Evolutionary conservation across 2,888 invertebrate genomes (phyloP).

Genomic region (Anoncus sp.): DNA sequence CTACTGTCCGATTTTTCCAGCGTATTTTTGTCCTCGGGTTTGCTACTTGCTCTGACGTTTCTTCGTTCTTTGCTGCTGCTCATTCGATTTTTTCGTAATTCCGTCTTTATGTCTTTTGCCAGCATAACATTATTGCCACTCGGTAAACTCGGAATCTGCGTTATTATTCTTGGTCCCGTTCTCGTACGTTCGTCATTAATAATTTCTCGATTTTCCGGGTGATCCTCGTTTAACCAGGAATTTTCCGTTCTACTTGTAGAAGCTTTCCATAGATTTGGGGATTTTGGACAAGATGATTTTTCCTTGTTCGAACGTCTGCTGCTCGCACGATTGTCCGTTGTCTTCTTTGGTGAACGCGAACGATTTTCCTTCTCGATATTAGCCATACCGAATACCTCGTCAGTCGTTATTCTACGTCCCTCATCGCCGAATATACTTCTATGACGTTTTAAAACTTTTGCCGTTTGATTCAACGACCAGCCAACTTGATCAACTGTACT

Average conservation of each 20-base stretch:
- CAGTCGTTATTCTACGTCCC: slow-evolving; percentile 66
- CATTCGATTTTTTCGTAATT: slow-evolving; percentile 70
- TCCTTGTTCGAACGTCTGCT: background rate
- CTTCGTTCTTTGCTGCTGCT: slow-evolving; percentile 70
- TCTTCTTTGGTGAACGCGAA: slow-evolving; percentile 6
- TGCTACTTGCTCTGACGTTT: slow-evolving; percentile 39
- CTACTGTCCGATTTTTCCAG: slow-evolving; percentile 15
- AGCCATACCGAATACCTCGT: slow-evolving; percentile 72
- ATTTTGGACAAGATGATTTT: no score
- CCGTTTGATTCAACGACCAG: slow-evolving; percentile 78
- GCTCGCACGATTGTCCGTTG: no score
- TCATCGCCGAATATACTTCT: slow-evolving; percentile 70
- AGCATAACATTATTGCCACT: slow-evolving; percentile 63
- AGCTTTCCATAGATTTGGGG: slow-evolving; percentile 51
- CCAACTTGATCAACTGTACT: slow-evolving; percentile 66
- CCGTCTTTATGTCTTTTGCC: slow-evolving; percentile 72
- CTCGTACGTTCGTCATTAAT: slow-evolving; percentile 22
- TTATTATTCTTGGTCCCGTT: slow-evolving; percentile 67
- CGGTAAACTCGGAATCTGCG: slow-evolving; percentile 67
- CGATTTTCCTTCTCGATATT: slow-evolving; percentile 51
- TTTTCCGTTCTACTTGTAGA: slow-evolving; percentile 39
- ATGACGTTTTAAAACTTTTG: slow-evolving; percentile 74
- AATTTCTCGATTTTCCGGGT: slow-evolving; percentile 20
- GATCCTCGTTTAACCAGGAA: slow-evolving; percentile 47
- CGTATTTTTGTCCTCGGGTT: slow-evolving; percentile 37